Conservation (phyloP, 2,113 vertebrate genomes). For the Cynoglossus semilaevis region DNA sequence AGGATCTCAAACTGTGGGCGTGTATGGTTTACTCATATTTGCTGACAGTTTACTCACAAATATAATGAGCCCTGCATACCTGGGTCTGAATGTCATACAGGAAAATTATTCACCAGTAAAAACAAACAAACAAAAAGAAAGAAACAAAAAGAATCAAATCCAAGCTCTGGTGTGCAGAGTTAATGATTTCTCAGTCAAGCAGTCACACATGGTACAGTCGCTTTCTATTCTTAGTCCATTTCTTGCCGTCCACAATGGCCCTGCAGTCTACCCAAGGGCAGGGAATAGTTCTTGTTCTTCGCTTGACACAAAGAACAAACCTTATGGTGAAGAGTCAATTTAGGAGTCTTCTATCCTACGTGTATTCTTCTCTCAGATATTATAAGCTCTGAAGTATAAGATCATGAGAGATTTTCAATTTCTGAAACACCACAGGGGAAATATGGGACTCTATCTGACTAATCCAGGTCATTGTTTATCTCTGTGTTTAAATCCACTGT, state of each 20-base stretch:
- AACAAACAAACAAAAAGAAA: no score
- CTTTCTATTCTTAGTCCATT: conserved; percentile 45
- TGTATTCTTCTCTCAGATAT: conserved; percentile 5
- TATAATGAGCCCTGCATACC: no score
- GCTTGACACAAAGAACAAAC: background rate
- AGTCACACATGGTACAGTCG: conserved; percentile 42
- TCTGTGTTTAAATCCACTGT: background rate
- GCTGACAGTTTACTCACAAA: no score
- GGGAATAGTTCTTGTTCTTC: conserved; percentile 18
- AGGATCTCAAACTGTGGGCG: no score
- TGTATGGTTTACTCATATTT: no score
- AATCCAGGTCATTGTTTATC: background rate
- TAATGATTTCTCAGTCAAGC: background rate
- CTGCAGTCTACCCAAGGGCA: conserved; percentile 37
- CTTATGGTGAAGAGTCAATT: conserved; percentile 25
- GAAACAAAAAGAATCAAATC: no score
- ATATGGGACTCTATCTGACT: conserved; percentile 7
- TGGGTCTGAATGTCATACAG: no score
- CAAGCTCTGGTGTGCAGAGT: no score
- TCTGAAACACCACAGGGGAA: conserved; percentile 11
- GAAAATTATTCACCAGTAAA: no score
- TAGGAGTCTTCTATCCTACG: no score
- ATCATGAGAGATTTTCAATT: conserved; percentile 9
- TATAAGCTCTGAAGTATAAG: conserved; percentile 23
- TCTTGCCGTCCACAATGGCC: conserved; percentile 36